These are phyloP conservation scores for Sphecodes monilicornis DNA, from an alignment of 2,888 invertebrate genomes.

Conservation along the genomic window DNA sequence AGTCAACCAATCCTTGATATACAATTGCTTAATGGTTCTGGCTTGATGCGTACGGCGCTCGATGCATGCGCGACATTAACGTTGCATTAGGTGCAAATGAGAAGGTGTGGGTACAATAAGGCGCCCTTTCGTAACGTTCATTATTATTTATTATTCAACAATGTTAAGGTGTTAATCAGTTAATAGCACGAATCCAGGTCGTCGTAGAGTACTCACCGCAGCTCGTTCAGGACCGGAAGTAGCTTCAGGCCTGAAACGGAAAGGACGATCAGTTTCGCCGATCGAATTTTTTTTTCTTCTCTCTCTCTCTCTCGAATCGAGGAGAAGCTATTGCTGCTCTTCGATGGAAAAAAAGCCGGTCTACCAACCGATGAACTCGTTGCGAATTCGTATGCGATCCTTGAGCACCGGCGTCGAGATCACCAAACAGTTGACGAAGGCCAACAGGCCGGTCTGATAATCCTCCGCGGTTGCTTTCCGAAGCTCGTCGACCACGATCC, in stretches of 20 bases:
- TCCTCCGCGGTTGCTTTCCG: constrained; percentile 92
- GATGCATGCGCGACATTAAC: constrained; percentile 39
- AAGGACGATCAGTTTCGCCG: constrained; percentile 25
- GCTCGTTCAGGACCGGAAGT: constrained; percentile 93
- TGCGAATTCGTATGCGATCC: constrained; percentile 94
- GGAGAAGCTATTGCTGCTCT: not conserved
- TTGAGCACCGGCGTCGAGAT: constrained; percentile 94
- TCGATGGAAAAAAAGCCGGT: not conserved
- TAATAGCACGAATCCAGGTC: constrained; percentile 67
- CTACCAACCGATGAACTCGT: constrained; percentile 95
- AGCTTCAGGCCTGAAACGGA: constrained; percentile 93
- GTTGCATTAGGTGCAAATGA: constrained; percentile 60
- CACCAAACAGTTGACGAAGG: constrained; percentile 98
- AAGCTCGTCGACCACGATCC: constrained; percentile 94
- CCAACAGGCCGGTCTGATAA: constrained; percentile 96
- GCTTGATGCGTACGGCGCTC: constrained; percentile 18
- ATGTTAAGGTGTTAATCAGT: constrained; percentile 82
- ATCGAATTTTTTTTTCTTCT: not conserved
- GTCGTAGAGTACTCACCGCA: constrained; percentile 88
- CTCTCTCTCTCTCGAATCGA: not conserved
- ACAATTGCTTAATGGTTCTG: constrained; percentile 40
- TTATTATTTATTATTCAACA: constrained; percentile 76
- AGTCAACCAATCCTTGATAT: constrained; percentile 54
- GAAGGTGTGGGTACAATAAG: constrained; percentile 72
- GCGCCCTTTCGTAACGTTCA: constrained; percentile 85